These are phyloP conservation scores for Drosophila nigromelanica DNA, from an alignment of 1,140 invertebrate genomes.

Conservation along the genomic window DNA sequence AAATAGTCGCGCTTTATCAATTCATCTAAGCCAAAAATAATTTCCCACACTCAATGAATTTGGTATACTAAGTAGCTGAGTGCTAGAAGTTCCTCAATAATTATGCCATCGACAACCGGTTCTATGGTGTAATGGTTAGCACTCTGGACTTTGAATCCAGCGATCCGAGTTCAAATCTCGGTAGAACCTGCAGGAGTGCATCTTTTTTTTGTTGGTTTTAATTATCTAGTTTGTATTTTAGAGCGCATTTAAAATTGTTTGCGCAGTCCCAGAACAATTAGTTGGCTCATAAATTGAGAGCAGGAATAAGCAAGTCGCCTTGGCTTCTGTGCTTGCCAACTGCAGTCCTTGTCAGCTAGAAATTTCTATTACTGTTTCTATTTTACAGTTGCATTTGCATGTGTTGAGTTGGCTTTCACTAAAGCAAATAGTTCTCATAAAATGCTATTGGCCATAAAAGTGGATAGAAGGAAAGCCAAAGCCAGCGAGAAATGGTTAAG, in stretches of 20 bases:
- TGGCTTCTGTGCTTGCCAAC: conserved; percentile 29
- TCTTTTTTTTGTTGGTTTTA: background rate
- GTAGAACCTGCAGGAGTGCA: conserved; percentile 87
- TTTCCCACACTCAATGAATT: conserved; percentile 2
- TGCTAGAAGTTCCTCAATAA: background rate
- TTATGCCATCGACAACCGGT: conserved; percentile 61
- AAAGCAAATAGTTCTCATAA: conserved; percentile 67
- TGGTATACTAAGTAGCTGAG: background rate
- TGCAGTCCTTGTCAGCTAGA: conserved; percentile 23
- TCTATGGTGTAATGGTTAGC: conserved; percentile 96
- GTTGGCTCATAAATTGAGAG: conserved; percentile 22
- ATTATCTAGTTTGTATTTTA: background rate
- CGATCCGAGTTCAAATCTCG: conserved; percentile 94
- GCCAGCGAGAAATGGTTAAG: conserved; percentile 16
- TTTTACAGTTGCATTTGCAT: conserved; percentile 63
- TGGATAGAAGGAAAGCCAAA: conserved; percentile 33
- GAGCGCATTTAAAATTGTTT: background rate
- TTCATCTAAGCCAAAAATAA: background rate
- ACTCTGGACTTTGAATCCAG: conserved; percentile 96
- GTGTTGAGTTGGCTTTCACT: conserved; percentile 61
- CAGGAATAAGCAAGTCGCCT: background rate
- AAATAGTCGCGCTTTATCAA: background rate
- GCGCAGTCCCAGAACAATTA: conserved; percentile 11
- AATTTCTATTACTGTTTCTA: conserved; percentile 49
- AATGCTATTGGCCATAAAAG: conserved; percentile 76